Evolutionary conservation across 2,113 vertebrate species (phyloP), one percentile per base, ranked within the genome.

Genomic region (Megaceryle maxima): DNA sequence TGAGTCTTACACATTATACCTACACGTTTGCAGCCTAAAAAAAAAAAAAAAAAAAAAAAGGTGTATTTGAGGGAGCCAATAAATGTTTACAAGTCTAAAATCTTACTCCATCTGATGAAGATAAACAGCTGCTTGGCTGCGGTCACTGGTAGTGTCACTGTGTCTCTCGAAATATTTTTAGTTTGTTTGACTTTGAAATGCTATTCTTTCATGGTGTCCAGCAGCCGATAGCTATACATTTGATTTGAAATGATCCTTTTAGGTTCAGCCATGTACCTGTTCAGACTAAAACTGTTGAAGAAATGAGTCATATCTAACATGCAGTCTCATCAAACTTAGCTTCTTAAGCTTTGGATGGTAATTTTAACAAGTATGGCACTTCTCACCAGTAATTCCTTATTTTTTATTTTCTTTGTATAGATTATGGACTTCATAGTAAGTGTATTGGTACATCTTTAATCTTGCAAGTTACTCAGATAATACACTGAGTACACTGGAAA

Each of bases 91-190:
- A 79, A 81, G 74, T 53, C 68, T 94, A 93, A 93, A 88, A 77
- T 89, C 92, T 90, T 87, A 56, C 57, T 87, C 74, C 26, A 39
- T 56, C 35, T 8, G 1, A 76, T 90, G 75, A 59, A 94, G 55
- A 79, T 83, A 89, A 75, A 84, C 93, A 96, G 92, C 28, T 92
- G 48, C 73, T 89, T 94, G 87, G 77, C 91, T 91, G 46, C 55
- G 77, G 74, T 64, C 63, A 51, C 41, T 85, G 87, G 28, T 50
- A 43, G 28, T 72, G 70, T 83, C 69, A 33, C 48, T 51, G 21
- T 53, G 29, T 81, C 43, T 87, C 41, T 88, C 2, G 0, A 85
- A 91, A 94, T 87, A 89, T 94, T 94, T 91, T 94, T 43, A 44
- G n/a, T 87, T 92, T 86, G 26, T 73, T 95, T 92, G 83, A 76